These are phyloP conservation scores for Agapornis roseicollis DNA, from an alignment of 2,113 vertebrate genomes.

Conservation along the genomic window DNA sequence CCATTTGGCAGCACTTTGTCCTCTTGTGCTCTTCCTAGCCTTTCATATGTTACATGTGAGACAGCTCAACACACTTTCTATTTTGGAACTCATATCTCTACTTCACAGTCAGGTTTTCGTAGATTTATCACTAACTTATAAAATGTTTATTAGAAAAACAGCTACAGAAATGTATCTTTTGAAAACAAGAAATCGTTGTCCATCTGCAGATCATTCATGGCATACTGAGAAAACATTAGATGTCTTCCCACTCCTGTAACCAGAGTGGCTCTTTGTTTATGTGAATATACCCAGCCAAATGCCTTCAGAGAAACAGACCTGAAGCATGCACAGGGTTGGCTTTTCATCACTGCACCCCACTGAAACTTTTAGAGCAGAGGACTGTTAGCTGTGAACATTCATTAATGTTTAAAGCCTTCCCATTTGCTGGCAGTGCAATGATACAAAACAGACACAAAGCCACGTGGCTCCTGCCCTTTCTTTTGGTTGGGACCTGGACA, in stretches of 20 bases:
- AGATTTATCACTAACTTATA: background rate
- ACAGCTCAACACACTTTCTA: background rate
- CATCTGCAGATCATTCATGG: background rate
- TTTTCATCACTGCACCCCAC: background rate
- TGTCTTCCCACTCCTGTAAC: background rate
- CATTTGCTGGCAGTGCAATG: background rate
- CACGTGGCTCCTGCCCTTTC: background rate
- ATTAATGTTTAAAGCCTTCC: background rate
- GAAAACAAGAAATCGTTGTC: background rate
- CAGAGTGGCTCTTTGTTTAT: background rate
- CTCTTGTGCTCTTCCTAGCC: background rate
- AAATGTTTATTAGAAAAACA: background rate
- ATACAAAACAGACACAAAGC: background rate
- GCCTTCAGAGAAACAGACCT: background rate
- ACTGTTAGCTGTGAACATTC: background rate
- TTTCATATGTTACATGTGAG: background rate
- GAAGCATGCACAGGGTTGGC: accelerated
- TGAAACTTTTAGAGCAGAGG: background rate
- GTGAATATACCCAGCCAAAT: background rate
- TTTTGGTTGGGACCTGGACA: background rate
- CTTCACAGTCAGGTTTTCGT: background rate
- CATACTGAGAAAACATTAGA: background rate
- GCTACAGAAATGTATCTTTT: background rate
- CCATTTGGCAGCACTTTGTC: background rate
- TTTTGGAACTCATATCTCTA: background rate